Evolutionary conservation across 2,888 invertebrate species (phyloP).

Genomic region (Andrena flavipes): DNA sequence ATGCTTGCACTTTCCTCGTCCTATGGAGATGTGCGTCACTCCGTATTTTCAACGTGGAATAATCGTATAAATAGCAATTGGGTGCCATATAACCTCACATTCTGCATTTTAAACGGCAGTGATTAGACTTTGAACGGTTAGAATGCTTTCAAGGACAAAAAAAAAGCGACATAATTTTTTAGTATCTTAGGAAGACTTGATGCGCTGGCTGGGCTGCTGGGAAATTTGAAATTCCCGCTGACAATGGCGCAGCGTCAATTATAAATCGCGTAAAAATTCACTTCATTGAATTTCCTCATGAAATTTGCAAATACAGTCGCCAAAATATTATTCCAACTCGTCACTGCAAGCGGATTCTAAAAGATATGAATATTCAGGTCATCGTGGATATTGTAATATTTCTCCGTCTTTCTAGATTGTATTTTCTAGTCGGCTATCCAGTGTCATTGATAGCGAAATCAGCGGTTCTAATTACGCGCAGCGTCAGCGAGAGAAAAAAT

Average conservation of each 20-base stretch:
- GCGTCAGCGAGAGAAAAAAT: conserved; percentile 5
- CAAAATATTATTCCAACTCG: too few species aligned
- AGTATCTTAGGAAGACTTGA: neutral
- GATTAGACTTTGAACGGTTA: conserved; percentile 30
- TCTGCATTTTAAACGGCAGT: conserved; percentile 8
- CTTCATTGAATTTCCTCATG: too few species aligned
- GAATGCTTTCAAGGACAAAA: neutral
- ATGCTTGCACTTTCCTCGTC: neutral
- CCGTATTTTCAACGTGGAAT: neutral
- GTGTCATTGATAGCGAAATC: neutral
- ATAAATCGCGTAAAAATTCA: too few species aligned
- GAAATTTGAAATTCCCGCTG: too few species aligned
- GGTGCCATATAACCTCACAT: conserved; percentile 10
- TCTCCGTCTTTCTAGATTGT: neutral
- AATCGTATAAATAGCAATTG: neutral
- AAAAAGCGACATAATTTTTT: neutral
- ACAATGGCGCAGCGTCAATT: too few species aligned
- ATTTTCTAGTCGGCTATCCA: neutral
- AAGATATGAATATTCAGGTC: too few species aligned
- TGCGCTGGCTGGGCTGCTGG: too few species aligned
- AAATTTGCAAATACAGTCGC: too few species aligned
- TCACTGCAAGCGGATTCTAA: too few species aligned
- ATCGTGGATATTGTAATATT: neutral
- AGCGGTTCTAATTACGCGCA: conserved; percentile 12
- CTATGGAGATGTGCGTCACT: neutral